Evolutionary conservation across 2,797 vertebrate species (phyloP).

Genomic region (Melanotaenia parkinsoni): DNA sequence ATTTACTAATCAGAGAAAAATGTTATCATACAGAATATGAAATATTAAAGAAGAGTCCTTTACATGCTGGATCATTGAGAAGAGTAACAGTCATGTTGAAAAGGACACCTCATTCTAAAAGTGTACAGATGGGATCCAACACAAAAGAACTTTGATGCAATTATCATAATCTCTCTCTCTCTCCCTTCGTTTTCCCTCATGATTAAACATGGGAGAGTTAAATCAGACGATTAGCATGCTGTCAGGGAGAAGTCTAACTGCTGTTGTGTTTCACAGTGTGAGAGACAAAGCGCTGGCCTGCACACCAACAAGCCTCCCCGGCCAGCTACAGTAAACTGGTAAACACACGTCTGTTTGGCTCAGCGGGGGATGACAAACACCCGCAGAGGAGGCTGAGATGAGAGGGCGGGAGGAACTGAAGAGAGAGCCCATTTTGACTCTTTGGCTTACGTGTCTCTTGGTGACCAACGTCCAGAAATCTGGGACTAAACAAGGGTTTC

Average conservation of each 20-base stretch:
- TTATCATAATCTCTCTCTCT: constrained; percentile 73
- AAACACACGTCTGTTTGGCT: constrained; percentile 80
- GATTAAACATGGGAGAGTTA: constrained; percentile 79
- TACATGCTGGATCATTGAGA: constrained; percentile 22
- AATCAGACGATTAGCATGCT: constrained; percentile 80
- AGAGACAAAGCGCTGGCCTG: constrained; percentile 75
- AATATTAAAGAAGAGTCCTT: background rate
- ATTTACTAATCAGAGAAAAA: background rate
- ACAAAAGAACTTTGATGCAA: constrained; percentile 76
- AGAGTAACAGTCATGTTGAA: constrained; percentile 49
- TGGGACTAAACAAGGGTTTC: constrained; percentile 58
- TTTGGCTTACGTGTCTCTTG: constrained; percentile 63
- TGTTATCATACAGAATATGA: background rate
- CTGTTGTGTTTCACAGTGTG: constrained; percentile 83
- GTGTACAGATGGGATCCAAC: constrained; percentile 73
- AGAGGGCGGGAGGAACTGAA: constrained; percentile 49
- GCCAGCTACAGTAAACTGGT: constrained; percentile 76
- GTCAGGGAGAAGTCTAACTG: constrained; percentile 79
- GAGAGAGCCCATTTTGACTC: constrained; percentile 58
- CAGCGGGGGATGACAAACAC: constrained; percentile 78
- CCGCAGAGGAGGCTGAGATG: constrained; percentile 64
- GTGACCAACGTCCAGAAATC: constrained; percentile 63
- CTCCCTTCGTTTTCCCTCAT: constrained; percentile 65
- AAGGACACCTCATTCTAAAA: constrained; percentile 68
- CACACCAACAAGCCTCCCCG: constrained; percentile 77